Evolutionary conservation across 2,888 invertebrate species (phyloP).

Genomic region (Vanessa cardui): DNA sequence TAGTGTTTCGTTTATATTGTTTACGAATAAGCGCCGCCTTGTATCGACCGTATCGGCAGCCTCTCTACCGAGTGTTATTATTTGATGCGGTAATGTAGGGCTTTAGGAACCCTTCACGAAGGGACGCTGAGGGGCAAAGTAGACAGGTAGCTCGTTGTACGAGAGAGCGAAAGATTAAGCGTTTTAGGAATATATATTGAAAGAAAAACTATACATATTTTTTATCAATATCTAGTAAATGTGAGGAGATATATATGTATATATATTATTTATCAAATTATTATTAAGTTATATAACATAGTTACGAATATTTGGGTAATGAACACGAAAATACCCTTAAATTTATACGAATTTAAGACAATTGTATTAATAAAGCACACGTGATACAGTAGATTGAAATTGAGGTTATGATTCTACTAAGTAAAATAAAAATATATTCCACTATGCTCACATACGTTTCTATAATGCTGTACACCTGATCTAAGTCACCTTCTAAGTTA

Average conservation of each 20-base stretch:
- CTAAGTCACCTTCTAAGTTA: slow-evolving; percentile 50
- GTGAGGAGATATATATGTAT: too few relatives aligned
- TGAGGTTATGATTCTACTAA: not conserved
- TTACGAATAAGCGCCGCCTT: slow-evolving; percentile 55
- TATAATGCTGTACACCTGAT: slow-evolving; percentile 49
- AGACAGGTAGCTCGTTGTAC: slow-evolving; percentile 40
- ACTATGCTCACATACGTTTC: slow-evolving; percentile 36
- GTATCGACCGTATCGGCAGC: slow-evolving; percentile 50
- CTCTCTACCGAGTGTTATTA: slow-evolving; percentile 63
- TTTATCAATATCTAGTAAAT: too few relatives aligned
- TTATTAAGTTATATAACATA: too few relatives aligned
- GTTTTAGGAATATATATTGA: slow-evolving; percentile 7
- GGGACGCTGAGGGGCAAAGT: slow-evolving; percentile 45
- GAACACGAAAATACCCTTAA: not conserved
- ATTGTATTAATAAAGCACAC: too few relatives aligned
- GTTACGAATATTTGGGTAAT: too few relatives aligned
- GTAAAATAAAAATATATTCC: not conserved
- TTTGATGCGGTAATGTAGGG: slow-evolving; percentile 67
- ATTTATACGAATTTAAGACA: not conserved
- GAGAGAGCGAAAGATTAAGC: slow-evolving; percentile 30
- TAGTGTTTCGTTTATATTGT: slow-evolving; percentile 46
- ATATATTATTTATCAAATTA: too few relatives aligned
- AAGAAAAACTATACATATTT: not conserved
- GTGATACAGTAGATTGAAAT: too few relatives aligned
- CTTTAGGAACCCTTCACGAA: slow-evolving; percentile 51